Base-by-base conservation (phyloP, 2,888 invertebrate species). In the Mythimna lalbum region DNA sequence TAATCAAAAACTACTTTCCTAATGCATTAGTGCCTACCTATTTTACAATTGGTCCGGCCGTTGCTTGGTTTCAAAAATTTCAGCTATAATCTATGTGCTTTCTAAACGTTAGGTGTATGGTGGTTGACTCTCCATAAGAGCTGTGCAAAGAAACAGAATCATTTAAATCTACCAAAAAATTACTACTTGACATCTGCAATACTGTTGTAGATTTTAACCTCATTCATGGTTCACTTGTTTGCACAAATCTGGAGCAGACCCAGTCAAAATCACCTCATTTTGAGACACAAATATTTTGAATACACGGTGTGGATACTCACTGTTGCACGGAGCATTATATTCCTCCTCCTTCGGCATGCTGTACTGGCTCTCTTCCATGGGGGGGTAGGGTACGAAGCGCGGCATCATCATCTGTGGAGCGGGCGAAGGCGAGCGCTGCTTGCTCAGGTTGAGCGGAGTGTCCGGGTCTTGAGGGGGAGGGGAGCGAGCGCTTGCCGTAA, bases 371-470 rank as follows among this genome's bases (percentile, higher is more conserved):
- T 95, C 95, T 19, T 95, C 95, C 90, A 96, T 95, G 0, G 93
- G 93, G 0, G 94, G 94, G 90, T 95, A 96, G 57, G 95, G 95
- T 69, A 94, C 92, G 74, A 97, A 97, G 55, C 95, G 89, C 0
- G 93, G 95, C 86, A 95, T 86, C 93, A 95, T 96, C 89, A 97
- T 96, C 59, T 90, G 87, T 57, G 97, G 97, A 91, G 89, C 96
- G 79, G 96, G 96, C 2, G 96, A 96, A 5, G 97, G 97, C 19
- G 96, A 96, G 66, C 98, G 98, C 70, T 99, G 99, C 94, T 99
- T 99, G 88, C 98, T 98, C 65, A 99, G 97, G 94, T 99, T 99
- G 56, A 99, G 96, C 1, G 99, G 99, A 2, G 98, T 97, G 90
- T 98, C 98, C 0, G 98, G 97, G 92, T 98, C 98, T 47, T 95